Percentiles rank a stretch among this genome's conserved stretches.
phyloP scores from a whole-genome alignment of 2,888 invertebrate species.

The Pegoplata infirma region DNA sequence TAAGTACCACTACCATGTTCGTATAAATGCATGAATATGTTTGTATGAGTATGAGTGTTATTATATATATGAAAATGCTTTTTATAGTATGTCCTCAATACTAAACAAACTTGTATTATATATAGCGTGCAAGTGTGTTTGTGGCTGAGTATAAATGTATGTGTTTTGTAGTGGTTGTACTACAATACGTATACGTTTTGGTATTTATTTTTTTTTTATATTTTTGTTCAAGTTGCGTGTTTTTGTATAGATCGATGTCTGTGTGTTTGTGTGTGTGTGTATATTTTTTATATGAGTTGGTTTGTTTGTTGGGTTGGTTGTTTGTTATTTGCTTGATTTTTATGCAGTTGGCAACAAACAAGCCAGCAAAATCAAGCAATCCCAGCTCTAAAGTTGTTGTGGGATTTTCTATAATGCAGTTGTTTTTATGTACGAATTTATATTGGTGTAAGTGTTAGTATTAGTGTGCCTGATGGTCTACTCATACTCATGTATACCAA shows the following conservation, averaged over 20 bases:
- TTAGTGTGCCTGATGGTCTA: not conserved
- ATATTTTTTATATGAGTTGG: conserved; percentile 28
- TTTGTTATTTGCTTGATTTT: conserved; percentile 45
- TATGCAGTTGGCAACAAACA: conserved; percentile 63
- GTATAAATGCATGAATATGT: conserved; percentile 27
- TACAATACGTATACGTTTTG: conserved; percentile 16
- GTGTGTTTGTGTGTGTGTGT: conserved; percentile 20
- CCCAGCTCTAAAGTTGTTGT: conserved; percentile 59
- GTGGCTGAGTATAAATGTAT: not conserved
- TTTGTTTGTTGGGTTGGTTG: conserved; percentile 2
- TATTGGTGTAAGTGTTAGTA: not conserved
- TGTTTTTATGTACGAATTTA: conserved; percentile 28
- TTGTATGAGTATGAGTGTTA: not conserved
- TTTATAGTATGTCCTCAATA: conserved; percentile 56
- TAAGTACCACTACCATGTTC: conserved; percentile 25
- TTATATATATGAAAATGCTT: conserved; percentile 27
- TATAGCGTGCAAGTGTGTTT: not conserved
- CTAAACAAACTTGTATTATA: conserved; percentile 25
- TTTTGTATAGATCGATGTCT: not conserved
- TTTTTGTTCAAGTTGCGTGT: conserved; percentile 34
- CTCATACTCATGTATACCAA: not conserved
- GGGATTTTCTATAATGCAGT: conserved; percentile 59
- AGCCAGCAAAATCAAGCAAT: too few relatives aligned
- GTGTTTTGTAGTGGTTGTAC: conserved; percentile 27
- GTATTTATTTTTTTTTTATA: conserved; percentile 8